Percentiles rank a stretch among this genome's conserved stretches.
Evolutionary conservation across 1,140 invertebrate species (phyloP).

Genomic region (Cotesia typhae): DNA sequence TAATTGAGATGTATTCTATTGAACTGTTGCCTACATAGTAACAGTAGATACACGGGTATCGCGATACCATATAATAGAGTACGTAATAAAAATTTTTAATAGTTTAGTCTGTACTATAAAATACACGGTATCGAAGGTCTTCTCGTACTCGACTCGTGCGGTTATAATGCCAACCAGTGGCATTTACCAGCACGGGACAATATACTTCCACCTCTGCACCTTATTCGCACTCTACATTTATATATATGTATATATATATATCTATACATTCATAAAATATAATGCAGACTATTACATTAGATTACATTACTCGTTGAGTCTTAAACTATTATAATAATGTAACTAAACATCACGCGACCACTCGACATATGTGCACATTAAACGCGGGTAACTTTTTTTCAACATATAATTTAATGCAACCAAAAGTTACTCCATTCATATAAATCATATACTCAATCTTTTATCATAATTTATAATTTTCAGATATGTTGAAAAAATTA

Average conservation of each 20-base stretch:
- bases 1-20: no score
- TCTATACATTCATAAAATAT: no score
- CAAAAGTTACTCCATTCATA: no score
- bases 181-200: slow-evolving; percentile 52
- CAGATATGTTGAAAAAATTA: no score
- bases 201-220: slow-evolving; percentile 28
- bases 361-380: slow-evolving; percentile 29
- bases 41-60: not conserved
- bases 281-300: no score
- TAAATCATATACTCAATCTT: no score
- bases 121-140: slow-evolving; percentile 56
- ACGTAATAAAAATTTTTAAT: no score
- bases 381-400: slow-evolving; percentile 43
- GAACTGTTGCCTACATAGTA: no score
- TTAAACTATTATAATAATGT: slow-evolving; percentile 5
- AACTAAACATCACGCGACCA: slow-evolving; percentile 17
- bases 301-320: not conserved
- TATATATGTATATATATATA: no score
- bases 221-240: slow-evolving; percentile 18
- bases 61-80: slow-evolving; percentile 6
- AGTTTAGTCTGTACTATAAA: no score
- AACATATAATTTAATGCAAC: slow-evolving; percentile 3
- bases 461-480: no score
- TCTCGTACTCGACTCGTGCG: slow-evolving; percentile 39
- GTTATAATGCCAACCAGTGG: slow-evolving; percentile 66